phyloP scores from a whole-genome alignment of 2,113 vertebrate species.

The Petaurus breviceps region DNA sequence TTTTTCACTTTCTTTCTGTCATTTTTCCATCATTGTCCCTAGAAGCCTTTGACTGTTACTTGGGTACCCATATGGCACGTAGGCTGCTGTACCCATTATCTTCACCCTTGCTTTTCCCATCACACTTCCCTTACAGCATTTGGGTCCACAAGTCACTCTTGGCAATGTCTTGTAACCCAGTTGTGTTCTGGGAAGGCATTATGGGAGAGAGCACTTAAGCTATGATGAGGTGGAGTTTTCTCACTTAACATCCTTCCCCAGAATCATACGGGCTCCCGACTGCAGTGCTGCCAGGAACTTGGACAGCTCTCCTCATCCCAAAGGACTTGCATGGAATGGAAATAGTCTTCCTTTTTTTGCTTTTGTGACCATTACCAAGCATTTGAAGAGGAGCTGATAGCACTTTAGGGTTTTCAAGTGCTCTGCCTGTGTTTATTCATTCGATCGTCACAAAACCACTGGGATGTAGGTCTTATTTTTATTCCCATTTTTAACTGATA shows the following conservation, averaged over 20 bases:
- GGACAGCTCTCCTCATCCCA: not conserved
- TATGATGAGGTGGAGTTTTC: not conserved
- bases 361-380: not conserved
- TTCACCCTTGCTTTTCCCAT: not conserved
- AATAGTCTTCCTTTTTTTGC: slow-evolving; percentile 1
- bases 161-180: too few species aligned
- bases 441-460: not conserved
- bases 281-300: not conserved
- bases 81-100: not conserved
- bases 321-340: not conserved
- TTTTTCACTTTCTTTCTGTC: not conserved
- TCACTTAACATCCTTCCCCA: not conserved
- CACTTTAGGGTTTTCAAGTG: not conserved
- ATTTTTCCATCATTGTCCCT: not conserved
- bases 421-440: not conserved
- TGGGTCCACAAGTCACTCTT: not conserved
- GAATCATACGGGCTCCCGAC: not conserved
- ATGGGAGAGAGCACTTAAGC: too few species aligned
- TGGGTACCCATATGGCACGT: not conserved
- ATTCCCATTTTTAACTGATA: not conserved
- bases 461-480: not conserved
- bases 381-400: not conserved
- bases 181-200: not conserved
- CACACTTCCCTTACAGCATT: not conserved
- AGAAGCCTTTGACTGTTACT: not conserved